These are phyloP conservation scores for Ophion costatus DNA, from an alignment of 2,888 invertebrate genomes.

Conservation along the genomic window DNA sequence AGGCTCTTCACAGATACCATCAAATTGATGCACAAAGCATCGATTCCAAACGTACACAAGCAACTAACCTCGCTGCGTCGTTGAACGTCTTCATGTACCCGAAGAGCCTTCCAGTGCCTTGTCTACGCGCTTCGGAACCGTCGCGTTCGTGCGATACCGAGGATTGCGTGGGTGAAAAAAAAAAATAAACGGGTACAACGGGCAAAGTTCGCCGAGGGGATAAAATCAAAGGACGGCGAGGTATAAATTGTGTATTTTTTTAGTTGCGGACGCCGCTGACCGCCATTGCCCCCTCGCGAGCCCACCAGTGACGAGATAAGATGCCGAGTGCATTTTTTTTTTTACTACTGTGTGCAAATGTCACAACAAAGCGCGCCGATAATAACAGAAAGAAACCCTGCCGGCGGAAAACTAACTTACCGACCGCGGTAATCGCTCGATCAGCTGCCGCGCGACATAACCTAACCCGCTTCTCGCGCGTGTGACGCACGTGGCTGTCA, in stretches of 20 bases:
- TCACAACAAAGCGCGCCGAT: background rate
- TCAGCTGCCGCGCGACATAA: conserved; percentile 10
- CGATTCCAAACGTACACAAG: conserved; percentile 16
- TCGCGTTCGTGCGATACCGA: background rate
- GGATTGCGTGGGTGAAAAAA: background rate
- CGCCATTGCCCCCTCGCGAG: conserved; percentile 45
- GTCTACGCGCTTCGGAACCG: background rate
- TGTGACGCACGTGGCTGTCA: conserved; percentile 27
- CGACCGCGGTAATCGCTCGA: background rate
- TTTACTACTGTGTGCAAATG: conserved; percentile 5
- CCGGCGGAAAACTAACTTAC: background rate
- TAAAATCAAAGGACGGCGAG: conserved; percentile 14
- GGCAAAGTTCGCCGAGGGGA: conserved; percentile 2
- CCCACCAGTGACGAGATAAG: background rate
- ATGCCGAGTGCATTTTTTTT: background rate
- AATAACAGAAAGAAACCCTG: background rate
- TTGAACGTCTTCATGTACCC: conserved; percentile 34
- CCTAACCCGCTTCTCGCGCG: background rate
- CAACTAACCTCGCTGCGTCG: conserved; percentile 54
- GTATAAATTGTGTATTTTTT: conserved; percentile 1
- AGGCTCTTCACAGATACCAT: background rate
- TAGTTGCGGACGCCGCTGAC: conserved; percentile 40
- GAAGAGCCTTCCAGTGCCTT: background rate
- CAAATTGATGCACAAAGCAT: background rate
- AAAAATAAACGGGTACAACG: background rate